phyloP scores from a whole-genome alignment of 2,113 vertebrate genomes.

The Rhegmatorhina hoffmannsi region DNA sequence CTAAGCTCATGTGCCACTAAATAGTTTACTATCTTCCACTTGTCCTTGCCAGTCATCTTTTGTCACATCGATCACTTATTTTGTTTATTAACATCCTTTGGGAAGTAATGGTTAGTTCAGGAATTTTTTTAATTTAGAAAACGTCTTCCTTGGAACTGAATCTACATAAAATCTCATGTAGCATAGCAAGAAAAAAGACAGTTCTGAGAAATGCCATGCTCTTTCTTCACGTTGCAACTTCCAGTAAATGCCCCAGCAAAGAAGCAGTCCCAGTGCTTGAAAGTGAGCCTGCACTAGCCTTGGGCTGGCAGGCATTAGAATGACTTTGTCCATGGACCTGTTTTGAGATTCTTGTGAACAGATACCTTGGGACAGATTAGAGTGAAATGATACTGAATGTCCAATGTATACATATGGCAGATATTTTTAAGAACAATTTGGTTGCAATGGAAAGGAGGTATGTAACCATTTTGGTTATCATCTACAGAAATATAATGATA shows the following conservation, averaged over 20 bases:
- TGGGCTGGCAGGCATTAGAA: neutral
- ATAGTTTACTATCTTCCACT: neutral
- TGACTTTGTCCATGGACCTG: neutral
- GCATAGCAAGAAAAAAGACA: neutral
- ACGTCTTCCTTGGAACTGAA: neutral
- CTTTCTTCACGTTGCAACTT: rapidly evolving
- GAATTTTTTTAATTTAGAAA: neutral
- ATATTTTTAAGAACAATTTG: neutral
- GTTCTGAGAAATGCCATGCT: neutral
- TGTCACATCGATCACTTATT: neutral
- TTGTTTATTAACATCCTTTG: neutral
- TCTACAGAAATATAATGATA: neutral
- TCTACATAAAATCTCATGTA: neutral
- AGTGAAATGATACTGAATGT: neutral
- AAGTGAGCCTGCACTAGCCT: neutral
- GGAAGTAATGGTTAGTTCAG: neutral
- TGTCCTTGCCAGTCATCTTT: neutral
- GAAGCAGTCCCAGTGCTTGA: neutral
- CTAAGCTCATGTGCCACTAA: neutral
- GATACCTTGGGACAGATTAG: neutral
- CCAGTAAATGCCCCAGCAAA: neutral
- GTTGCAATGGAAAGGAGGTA: neutral
- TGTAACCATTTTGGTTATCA: neutral
- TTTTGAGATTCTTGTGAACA: neutral
- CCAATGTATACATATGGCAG: neutral